Conservation (phyloP, 2,797 vertebrate species). For the Coreius guichenoti region DNA sequence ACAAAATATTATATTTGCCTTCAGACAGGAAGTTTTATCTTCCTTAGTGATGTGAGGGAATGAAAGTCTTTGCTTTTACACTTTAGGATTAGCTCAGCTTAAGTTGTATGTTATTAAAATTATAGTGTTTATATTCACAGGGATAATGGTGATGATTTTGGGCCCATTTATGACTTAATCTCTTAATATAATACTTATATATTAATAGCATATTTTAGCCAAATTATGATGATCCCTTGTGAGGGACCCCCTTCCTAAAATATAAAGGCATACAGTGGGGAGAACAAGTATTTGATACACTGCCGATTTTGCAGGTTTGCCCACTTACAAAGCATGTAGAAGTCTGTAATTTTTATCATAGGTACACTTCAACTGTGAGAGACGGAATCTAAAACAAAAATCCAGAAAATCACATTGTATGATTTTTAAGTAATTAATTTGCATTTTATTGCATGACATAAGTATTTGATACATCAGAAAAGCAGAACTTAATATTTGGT, state of each 20-base stretch:
- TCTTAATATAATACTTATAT: not conserved
- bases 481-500: no score
- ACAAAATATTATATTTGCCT: constrained; percentile 19
- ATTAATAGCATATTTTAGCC: not conserved
- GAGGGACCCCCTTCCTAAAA: not conserved
- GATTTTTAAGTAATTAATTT: no score
- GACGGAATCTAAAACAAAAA: no score
- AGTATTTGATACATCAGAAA: no score
- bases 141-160: not conserved
- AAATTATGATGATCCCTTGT: not conserved
- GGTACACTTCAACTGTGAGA: no score
- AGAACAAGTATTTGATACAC: no score
- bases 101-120: constrained; percentile 1
- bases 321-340: no score
- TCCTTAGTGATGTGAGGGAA: not conserved
- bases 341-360: no score
- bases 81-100: not conserved
- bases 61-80: not conserved
- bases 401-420: no score
- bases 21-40: not conserved
- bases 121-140: not conserved
- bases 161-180: not conserved
- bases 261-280: no score
- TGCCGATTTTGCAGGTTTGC: no score
- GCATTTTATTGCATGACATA: no score